Evolutionary conservation across 1,140 invertebrate genomes (phyloP).

Genomic region (Calliopsis andreniformis): DNA sequence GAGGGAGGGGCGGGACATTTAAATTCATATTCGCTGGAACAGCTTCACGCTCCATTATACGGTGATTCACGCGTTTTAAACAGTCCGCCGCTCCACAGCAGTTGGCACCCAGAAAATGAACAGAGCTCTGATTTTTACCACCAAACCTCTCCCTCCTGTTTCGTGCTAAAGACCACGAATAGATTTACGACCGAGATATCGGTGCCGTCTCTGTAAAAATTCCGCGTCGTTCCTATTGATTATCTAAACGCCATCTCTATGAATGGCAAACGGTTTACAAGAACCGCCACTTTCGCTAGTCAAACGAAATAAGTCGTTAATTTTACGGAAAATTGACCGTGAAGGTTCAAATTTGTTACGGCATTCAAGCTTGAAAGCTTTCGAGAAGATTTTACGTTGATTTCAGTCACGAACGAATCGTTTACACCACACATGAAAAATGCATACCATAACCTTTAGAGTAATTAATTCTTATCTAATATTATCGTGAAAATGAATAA

Average conservation of each 20-base stretch:
- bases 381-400: too few relatives aligned
- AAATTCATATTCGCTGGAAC: slow-evolving; percentile 18
- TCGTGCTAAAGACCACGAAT: background rate
- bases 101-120: background rate
- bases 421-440: too few relatives aligned
- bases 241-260: slow-evolving; percentile 33
- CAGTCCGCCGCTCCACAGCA: background rate
- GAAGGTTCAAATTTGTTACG: background rate
- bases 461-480: too few relatives aligned
- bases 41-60: slow-evolving; percentile 26
- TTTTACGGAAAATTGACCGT: background rate
- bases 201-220: slow-evolving; percentile 11
- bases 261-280: slow-evolving; percentile 20
- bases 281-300: background rate
- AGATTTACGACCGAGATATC: slow-evolving; percentile 14
- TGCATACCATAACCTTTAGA: too few relatives aligned
- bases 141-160: too few relatives aligned
- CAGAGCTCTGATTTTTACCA: background rate
- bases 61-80: slow-evolving; percentile 33
- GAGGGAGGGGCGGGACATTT: background rate
- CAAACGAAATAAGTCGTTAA: slow-evolving; percentile 12
- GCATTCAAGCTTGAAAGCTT: too few relatives aligned
- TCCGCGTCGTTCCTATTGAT: slow-evolving; percentile 25
- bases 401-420: too few relatives aligned
- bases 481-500: too few relatives aligned